Evolutionary conservation across 1,140 invertebrate genomes (phyloP).

Genomic region (Trichonephila inaurata): DNA sequence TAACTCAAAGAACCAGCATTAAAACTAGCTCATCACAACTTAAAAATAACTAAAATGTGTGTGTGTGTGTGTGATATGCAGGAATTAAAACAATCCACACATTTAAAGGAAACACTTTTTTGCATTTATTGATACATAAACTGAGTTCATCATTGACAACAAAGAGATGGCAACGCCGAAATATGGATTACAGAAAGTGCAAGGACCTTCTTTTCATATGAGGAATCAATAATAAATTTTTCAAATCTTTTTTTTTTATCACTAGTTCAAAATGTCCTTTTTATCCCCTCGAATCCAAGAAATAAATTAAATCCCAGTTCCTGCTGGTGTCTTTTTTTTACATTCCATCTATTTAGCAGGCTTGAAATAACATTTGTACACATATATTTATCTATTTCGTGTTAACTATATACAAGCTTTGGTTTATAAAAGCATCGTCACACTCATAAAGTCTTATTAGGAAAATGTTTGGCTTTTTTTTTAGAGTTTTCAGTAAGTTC

Average conservation of each 20-base stretch:
- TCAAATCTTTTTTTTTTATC: conserved; percentile 37
- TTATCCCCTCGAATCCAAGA: background rate
- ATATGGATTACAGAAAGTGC: conserved; percentile 51
- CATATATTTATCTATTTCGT: conserved; percentile 74
- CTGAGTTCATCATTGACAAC: conserved; percentile 72
- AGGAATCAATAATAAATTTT: conserved; percentile 18
- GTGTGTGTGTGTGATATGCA: no score
- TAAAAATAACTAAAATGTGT: background rate
- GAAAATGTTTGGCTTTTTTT: conserved; percentile 69
- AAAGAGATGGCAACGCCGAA: conserved; percentile 72
- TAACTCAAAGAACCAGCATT: no score
- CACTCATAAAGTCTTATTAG: conserved; percentile 63
- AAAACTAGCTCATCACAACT: no score
- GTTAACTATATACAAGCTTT: conserved; percentile 75
- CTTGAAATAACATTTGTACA: conserved; percentile 74
- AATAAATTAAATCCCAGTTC: conserved; percentile 72
- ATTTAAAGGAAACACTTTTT: conserved; percentile 71
- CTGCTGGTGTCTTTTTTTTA: conserved; percentile 45
- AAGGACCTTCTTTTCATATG: conserved; percentile 8
- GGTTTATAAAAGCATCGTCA: conserved; percentile 75
- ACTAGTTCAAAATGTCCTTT: conserved; percentile 40
- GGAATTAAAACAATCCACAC: background rate
- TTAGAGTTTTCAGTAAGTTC: conserved; percentile 1
- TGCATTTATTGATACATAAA: conserved; percentile 76
- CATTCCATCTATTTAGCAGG: conserved; percentile 38